A percentile compares a stretch with the other conserved stretches of the same genome.
phyloP scores from a whole-genome alignment of 1,140 invertebrate genomes.

The Galendromus occidentalis region DNA sequence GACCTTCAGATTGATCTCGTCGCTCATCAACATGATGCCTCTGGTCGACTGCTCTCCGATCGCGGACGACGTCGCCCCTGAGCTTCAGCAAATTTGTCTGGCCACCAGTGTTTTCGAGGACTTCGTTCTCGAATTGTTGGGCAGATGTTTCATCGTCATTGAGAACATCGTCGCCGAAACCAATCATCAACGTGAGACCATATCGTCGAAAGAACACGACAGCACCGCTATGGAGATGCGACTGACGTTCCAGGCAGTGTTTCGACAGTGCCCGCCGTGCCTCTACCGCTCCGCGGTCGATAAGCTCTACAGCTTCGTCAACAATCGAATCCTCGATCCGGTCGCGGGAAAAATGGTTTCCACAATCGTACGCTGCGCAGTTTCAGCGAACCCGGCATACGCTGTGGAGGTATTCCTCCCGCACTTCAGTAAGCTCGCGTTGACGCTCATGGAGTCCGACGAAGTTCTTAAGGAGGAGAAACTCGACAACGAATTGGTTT shows the following conservation, averaged over 20 bases:
- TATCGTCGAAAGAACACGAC: background rate
- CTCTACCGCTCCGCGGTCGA: background rate
- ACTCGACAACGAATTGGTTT: constrained; percentile 53
- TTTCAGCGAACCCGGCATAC: constrained; percentile 36
- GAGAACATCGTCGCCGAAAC: constrained; percentile 45
- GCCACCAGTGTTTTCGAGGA: constrained; percentile 65
- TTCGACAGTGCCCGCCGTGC: constrained; percentile 16
- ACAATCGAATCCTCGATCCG: background rate
- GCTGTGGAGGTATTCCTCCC: constrained; percentile 51
- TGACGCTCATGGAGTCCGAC: constrained; percentile 35
- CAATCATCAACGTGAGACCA: constrained; percentile 29
- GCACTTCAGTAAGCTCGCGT: constrained; percentile 40
- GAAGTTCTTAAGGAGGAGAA: constrained; percentile 47
- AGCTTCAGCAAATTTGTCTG: constrained; percentile 51
- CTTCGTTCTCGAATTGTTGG: constrained; percentile 65
- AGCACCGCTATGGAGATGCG: background rate
- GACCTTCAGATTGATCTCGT: constrained; percentile 52
- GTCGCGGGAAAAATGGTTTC: background rate
- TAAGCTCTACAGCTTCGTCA: background rate
- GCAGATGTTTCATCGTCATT: constrained; percentile 46
- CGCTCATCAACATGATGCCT: constrained; percentile 51
- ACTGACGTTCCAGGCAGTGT: constrained; percentile 13
- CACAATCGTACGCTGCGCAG: background rate
- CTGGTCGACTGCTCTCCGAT: constrained; percentile 62
- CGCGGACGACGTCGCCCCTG: constrained; percentile 27